Conservation (phyloP, 2,113 vertebrate species). For the Dermatemys mawii region DNA sequence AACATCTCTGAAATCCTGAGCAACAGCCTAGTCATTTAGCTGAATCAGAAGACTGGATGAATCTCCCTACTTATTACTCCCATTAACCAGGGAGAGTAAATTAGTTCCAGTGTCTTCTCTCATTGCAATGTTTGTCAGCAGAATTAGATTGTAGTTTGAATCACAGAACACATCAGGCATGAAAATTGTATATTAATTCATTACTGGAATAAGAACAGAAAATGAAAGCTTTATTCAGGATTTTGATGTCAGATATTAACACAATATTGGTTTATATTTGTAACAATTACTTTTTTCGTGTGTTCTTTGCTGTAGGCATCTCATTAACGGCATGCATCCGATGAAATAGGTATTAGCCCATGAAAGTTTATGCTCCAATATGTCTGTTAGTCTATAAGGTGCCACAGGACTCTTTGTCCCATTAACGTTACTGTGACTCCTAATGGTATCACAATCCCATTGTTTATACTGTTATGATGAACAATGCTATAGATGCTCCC, state of each 20-base stretch:
- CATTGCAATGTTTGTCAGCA: not conserved
- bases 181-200: not conserved
- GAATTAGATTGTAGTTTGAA: not conserved
- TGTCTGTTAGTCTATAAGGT: too few species aligned
- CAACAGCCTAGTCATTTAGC: not conserved
- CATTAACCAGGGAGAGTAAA: not conserved
- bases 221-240: not conserved
- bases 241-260: not conserved
- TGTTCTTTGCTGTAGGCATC: not conserved
- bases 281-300: not conserved
- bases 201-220: not conserved
- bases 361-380: too few species aligned
- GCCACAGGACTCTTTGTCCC: too few species aligned
- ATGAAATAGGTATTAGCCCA: too few species aligned
- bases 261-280: not conserved
- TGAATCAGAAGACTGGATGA: not conserved
- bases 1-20: not conserved
- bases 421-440: accelerated
- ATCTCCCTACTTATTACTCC: not conserved
- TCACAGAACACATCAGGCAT: not conserved
- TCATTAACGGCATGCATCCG: too few species aligned
- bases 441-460: not conserved
- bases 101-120: not conserved
- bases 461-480: not conserved
- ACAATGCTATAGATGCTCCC: accelerated